Evolutionary conservation across 2,888 invertebrate genomes (phyloP).

Genomic region (Xestia ashworthii): DNA sequence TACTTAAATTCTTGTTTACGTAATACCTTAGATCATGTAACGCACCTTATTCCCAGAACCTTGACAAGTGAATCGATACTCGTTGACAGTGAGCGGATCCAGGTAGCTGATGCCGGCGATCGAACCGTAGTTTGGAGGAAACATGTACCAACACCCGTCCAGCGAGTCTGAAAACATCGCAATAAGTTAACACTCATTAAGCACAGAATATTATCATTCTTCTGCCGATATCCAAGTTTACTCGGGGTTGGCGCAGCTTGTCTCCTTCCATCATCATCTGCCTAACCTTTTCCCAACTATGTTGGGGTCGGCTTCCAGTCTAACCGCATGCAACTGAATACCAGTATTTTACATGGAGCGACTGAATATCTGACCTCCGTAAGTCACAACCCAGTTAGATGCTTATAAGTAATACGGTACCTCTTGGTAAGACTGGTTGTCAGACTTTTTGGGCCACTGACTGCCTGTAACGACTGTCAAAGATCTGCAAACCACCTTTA

Average conservation of each 20-base stretch:
- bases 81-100: constrained; percentile 84
- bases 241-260: background rate
- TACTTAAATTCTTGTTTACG: background rate
- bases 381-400: no score
- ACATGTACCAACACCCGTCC: constrained; percentile 88
- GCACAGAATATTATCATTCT: background rate
- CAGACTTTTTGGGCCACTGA: no score
- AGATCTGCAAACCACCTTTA: no score
- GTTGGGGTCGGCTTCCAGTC: no score
- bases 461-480: no score
- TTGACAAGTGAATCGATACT: constrained; percentile 85
- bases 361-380: no score
- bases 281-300: no score
- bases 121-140: constrained; percentile 87
- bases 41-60: constrained; percentile 81
- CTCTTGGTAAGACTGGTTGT: no score
- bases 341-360: no score
- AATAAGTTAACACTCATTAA: background rate
- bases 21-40: background rate
- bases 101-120: constrained; percentile 87
- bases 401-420: no score
- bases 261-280: background rate
- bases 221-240: background rate
- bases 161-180: constrained; percentile 74
- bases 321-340: no score